These are phyloP conservation scores for Cyclargus thomasi DNA, from an alignment of 1,140 invertebrate genomes.

Conservation along the genomic window DNA sequence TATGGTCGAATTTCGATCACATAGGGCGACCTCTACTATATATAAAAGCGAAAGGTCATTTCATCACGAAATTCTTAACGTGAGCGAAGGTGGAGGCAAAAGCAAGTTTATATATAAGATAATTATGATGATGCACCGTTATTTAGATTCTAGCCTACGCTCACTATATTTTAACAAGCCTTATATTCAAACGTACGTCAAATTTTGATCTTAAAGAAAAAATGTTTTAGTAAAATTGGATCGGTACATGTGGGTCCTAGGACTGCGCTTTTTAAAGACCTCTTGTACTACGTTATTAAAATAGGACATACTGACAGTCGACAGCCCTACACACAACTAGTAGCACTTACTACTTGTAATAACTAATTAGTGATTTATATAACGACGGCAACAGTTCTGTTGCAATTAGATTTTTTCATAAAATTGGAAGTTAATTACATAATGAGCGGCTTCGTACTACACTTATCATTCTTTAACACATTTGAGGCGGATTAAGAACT, in stretches of 20 bases:
- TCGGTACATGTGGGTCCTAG: background rate
- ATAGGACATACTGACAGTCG: background rate
- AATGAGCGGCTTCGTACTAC: background rate
- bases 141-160: too few species aligned
- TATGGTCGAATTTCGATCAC: too few species aligned
- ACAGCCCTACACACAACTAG: conserved; percentile 1
- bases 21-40: too few species aligned
- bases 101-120: too few species aligned
- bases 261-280: background rate
- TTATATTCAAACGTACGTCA: too few species aligned
- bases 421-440: conserved; percentile 12
- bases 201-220: too few species aligned
- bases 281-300: background rate
- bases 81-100: too few species aligned
- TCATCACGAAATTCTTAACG: too few species aligned
- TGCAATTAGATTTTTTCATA: conserved; percentile 8
- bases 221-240: too few species aligned
- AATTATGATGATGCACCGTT: too few species aligned
- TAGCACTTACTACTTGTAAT: conserved; percentile 9
- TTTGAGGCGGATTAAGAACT: conserved; percentile 5
- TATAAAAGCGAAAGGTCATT: too few species aligned
- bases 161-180: too few species aligned
- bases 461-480: conserved; percentile 9
- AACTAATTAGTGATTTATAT: conserved; percentile 13
- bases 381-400: conserved; percentile 7